A percentile compares a stretch with the other conserved stretches of the same genome.
Evolutionary conservation across 2,888 invertebrate species (phyloP).

Genomic region (Andrena bicolor): DNA sequence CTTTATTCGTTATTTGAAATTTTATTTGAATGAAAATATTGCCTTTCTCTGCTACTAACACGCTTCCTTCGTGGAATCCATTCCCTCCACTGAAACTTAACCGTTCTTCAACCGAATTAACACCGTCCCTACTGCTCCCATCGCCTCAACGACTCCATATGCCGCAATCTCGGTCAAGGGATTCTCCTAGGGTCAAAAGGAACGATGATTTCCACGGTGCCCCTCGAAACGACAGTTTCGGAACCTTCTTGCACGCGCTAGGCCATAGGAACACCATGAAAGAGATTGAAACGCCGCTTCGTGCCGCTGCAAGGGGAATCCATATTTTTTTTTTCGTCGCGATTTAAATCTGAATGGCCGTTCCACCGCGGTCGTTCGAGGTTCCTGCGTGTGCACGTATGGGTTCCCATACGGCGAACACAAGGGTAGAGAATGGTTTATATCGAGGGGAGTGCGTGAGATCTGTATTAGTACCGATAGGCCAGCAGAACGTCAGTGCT

Average conservation of each 20-base stretch:
- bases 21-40: neutral
- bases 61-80: neutral
- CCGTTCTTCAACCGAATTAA: neutral
- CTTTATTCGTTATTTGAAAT: neutral
- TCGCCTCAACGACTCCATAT: slow-evolving; percentile 5
- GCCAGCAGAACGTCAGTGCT: slow-evolving; percentile 62
- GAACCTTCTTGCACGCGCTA: slow-evolving; percentile 51
- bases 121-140: neutral
- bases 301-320: slow-evolving; percentile 80
- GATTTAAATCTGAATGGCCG: slow-evolving; percentile 85
- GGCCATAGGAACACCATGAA: slow-evolving; percentile 70
- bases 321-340: slow-evolving; percentile 75
- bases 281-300: slow-evolving; percentile 80
- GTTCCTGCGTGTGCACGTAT: slow-evolving; percentile 67
- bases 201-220: slow-evolving; percentile 23
- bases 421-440: slow-evolving; percentile 81
- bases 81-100: neutral
- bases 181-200: neutral
- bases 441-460: slow-evolving; percentile 84
- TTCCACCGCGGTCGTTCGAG: slow-evolving; percentile 77
- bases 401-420: slow-evolving; percentile 78
- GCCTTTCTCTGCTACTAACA: neutral
- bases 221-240: slow-evolving; percentile 33
- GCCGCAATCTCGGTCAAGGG: slow-evolving; percentile 22
- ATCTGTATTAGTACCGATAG: slow-evolving; percentile 84